A percentile compares a stretch with the other conserved stretches of the same genome.
Conservation (phyloP, 2,113 vertebrate genomes). For the Connochaetes taurinus region DNA sequence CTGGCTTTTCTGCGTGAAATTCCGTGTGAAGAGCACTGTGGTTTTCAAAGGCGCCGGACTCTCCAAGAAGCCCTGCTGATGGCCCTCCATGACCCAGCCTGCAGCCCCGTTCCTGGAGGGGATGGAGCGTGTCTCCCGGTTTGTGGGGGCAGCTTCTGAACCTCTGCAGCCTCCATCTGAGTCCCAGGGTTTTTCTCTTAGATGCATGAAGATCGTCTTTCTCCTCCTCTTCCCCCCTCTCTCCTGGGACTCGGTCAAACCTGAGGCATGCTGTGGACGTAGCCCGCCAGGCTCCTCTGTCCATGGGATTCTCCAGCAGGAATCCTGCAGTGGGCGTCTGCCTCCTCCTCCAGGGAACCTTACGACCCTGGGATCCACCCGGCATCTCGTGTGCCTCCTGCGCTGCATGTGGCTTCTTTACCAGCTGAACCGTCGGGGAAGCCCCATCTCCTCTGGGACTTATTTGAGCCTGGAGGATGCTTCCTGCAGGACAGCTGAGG, state of each 20-base stretch:
- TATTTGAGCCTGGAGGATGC: too few species aligned
- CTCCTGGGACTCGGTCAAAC: not conserved
- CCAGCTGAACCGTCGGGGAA: not conserved
- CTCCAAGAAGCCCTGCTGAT: not conserved
- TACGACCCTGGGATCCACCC: rapidly evolving
- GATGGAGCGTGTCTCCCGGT: rapidly evolving
- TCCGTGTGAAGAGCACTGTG: rapidly evolving
- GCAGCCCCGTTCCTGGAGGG: not conserved
- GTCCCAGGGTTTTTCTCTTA: not conserved
- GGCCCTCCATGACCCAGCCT: not conserved
- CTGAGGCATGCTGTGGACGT: not conserved
- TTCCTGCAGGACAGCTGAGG: not conserved
- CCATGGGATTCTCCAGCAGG: not conserved
- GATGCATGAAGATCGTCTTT: not conserved
- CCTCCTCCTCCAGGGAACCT: not conserved
- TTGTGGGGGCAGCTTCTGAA: not conserved
- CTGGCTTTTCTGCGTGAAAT: not conserved
- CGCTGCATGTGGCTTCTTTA: rapidly evolving
- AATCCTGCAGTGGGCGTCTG: not conserved
- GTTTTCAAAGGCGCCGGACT: not conserved
- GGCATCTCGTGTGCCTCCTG: not conserved
- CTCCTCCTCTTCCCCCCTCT: rapidly evolving
- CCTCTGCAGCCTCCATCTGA: not conserved
- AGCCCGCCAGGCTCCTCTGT: not conserved
- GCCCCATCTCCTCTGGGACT: not conserved